These are phyloP conservation scores for Zoanthus sociatus DNA, from an alignment of 92 coral and sea anemone genomes.

Conservation along the genomic window DNA sequence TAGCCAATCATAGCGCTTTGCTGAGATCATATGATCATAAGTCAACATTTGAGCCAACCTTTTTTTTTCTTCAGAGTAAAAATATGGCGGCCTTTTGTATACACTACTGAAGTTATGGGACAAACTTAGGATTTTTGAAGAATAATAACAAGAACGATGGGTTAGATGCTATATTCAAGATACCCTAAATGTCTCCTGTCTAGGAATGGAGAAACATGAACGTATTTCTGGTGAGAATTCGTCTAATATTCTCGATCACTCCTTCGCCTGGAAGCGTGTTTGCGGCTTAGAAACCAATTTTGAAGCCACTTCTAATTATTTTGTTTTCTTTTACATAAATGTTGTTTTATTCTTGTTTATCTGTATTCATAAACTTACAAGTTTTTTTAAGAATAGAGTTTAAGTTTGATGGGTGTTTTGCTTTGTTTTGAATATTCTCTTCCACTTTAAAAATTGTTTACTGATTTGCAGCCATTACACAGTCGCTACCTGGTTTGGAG, in stretches of 20 bases:
- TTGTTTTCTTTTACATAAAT: constrained; percentile 31
- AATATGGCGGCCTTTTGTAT: constrained; percentile 65
- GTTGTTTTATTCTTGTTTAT: constrained; percentile 42
- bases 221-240: constrained; percentile 69
- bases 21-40: constrained; percentile 69
- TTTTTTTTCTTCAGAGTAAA: constrained; percentile 59
- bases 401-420: neutral
- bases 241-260: constrained; percentile 13
- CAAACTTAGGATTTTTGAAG: constrained; percentile 52
- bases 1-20: constrained; percentile 61
- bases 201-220: constrained; percentile 75
- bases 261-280: constrained; percentile 47
- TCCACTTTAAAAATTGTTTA: constrained; percentile 17
- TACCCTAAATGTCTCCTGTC: constrained; percentile 46
- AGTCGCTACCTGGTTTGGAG: constrained; percentile 92
- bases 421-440: constrained; percentile 22
- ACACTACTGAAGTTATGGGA: constrained; percentile 49
- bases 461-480: constrained; percentile 87
- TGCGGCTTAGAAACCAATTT: constrained; percentile 45
- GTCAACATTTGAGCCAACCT: constrained; percentile 61
- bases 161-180: constrained; percentile 59
- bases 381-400: neutral
- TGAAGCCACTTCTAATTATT: constrained; percentile 1
- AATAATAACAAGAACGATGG: constrained; percentile 50
- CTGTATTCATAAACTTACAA: neutral